phyloP scores from a whole-genome alignment of 2,113 vertebrate genomes.

The Rhadina sibilatrix region DNA sequence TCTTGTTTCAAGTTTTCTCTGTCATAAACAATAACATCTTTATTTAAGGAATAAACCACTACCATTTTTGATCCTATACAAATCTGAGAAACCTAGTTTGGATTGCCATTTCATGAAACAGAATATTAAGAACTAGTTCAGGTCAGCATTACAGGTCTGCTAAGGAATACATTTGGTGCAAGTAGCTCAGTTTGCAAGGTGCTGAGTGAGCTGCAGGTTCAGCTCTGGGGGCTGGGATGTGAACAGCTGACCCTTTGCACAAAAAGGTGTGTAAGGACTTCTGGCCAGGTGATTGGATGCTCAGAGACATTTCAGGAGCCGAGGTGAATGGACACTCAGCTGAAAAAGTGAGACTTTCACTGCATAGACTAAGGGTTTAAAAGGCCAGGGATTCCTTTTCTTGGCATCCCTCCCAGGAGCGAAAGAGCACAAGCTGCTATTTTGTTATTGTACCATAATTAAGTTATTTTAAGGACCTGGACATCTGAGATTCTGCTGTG shows the following conservation, averaged over 20 bases:
- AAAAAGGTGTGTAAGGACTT: not conserved
- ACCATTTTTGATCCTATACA: not conserved
- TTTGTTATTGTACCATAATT: not conserved
- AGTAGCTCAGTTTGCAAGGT: not conserved
- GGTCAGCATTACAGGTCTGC: not conserved
- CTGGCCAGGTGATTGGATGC: not conserved
- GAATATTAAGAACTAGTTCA: not conserved
- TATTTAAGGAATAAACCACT: not conserved
- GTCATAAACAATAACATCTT: not conserved
- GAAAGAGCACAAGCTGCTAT: not conserved
- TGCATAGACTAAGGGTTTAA: too few relatives aligned
- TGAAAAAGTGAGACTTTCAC: rapidly evolving
- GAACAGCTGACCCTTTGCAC: not conserved
- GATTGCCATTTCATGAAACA: not conserved
- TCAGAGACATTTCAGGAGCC: too few relatives aligned
- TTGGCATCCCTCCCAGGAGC: not conserved
- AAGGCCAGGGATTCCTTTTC: not conserved
- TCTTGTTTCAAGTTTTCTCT: not conserved
- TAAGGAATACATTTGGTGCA: too few relatives aligned
- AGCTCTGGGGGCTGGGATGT: not conserved
- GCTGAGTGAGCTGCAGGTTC: not conserved
- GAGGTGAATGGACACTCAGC: not conserved
- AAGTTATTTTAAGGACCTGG: not conserved
- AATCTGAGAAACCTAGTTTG: not conserved
- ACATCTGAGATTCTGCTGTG: rapidly evolving